Evolutionary conservation across 2,113 vertebrate genomes (phyloP).

Genomic region (Siphamia tubifer): DNA sequence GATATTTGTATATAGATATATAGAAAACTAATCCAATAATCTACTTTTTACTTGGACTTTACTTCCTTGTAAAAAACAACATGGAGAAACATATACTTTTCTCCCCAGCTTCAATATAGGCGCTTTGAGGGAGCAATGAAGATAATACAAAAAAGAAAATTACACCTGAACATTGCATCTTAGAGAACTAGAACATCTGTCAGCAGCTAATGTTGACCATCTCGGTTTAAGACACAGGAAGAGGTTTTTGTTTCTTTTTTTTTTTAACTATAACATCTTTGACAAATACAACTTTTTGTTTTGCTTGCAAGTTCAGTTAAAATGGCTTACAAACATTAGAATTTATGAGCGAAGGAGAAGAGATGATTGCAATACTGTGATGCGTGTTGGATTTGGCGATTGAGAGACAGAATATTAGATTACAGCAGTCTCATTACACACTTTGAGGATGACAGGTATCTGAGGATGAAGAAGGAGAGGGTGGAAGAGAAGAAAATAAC

Average conservation of each 20-base stretch:
- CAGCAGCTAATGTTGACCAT: conserved; percentile 73
- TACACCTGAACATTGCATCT: conserved; percentile 77
- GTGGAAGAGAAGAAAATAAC: not conserved
- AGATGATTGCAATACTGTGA: conserved; percentile 21
- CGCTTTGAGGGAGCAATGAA: conserved; percentile 66
- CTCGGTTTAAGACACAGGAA: conserved; percentile 77
- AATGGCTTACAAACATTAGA: conserved; percentile 13
- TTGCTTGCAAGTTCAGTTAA: conserved; percentile 42
- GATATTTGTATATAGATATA: conserved; percentile 74
- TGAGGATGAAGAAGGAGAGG: not conserved
- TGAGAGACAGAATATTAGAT: conserved; percentile 51
- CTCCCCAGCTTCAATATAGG: conserved; percentile 76
- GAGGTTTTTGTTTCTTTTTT: conserved; percentile 48
- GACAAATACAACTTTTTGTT: conserved; percentile 43
- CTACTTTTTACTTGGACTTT: conserved; percentile 78
- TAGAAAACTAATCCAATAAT: conserved; percentile 85
- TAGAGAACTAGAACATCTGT: conserved; percentile 74
- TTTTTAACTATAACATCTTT: conserved; percentile 58
- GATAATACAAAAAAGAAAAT: conserved; percentile 71
- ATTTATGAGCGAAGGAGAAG: not conserved
- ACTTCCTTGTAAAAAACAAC: conserved; percentile 77
- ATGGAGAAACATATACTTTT: conserved; percentile 70
- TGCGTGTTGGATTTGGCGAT: conserved; percentile 26
- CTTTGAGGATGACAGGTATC: conserved; percentile 23
- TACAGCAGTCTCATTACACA: conserved; percentile 56